Evolutionary conservation across 2,113 vertebrate species (phyloP), one percentile per base, ranked within the genome.

Genomic region (Pseudorasbora parva): DNA sequence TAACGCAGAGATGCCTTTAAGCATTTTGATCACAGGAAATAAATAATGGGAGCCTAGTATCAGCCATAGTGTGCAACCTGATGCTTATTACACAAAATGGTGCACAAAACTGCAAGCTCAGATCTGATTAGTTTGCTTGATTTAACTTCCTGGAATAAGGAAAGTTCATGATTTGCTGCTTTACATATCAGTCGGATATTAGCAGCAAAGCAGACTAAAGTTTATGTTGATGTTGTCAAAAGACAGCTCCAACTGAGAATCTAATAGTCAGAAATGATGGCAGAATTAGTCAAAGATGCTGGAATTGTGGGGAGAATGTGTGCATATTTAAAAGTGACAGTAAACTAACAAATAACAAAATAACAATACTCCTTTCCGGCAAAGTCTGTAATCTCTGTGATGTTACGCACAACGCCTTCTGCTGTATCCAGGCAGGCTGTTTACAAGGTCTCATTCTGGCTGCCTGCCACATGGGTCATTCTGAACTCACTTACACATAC

Each of bases 371-470:
- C 27, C 17, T 77, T 57, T 78, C 14, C 2, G 0, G 33, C 37
- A 43, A 45, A 27, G 4, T 60, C 56, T 60, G 54, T 75, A 33
- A 62, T 21, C n/a, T 11, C 14, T 10, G 56, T 62, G 41, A 23
- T 60, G 56, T 27, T 43, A 59, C 23, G 54, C 27, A 59, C 30
- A 59, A 17, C 1, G 6, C n/a, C 45, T 49, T 23, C 23, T 73
- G 12, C n/a, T 15, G 69, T 72, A 47, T 72, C 69, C 43, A 72
- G n/a, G 69, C 69, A 72, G 9, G 3, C 21, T 43, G 75, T 23
- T 78, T 60, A 59, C 56, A 78, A 27, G 56, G 27, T 57, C 56
- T 78, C 45, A 45, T 60, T 78, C 8, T 60, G 37, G 33, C 33
- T 23, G 33, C 30, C 14, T 10, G 56, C 33, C 56, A 78, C 33